Conservation (phyloP, 1,140 invertebrate genomes). For the Saxidomus purpurata region DNA sequence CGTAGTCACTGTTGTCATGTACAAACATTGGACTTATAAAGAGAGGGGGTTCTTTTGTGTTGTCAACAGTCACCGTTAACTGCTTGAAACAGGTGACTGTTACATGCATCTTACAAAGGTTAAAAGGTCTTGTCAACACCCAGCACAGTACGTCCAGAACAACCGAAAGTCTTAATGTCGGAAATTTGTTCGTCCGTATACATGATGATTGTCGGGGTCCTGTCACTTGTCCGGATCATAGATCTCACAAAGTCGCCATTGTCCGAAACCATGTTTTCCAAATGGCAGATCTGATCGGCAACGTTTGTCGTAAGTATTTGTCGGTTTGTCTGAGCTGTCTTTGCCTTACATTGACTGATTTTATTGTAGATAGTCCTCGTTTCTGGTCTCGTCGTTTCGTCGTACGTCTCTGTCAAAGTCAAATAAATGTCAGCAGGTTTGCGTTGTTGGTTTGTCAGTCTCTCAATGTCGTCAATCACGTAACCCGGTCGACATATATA, state of each 20-base stretch:
- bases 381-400: constrained; percentile 36
- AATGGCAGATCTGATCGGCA: not conserved
- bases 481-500: constrained; percentile 41
- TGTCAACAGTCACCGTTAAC: not conserved
- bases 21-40: constrained; percentile 35
- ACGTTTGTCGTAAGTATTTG: constrained; percentile 33
- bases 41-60: not conserved
- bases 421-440: not conserved
- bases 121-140: constrained; percentile 59
- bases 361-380: not conserved
- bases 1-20: constrained; percentile 43
- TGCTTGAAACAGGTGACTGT: constrained; percentile 36
- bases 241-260: not conserved
- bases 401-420: not conserved
- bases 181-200: constrained; percentile 47
- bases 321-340: not conserved
- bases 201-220: constrained; percentile 19
- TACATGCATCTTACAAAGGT: constrained; percentile 56
- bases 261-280: not conserved
- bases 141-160: constrained; percentile 16
- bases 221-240: not conserved
- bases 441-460: constrained; percentile 33
- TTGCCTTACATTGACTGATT: not conserved
- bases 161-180: constrained; percentile 42
- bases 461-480: not conserved